Conservation (phyloP, 1,140 invertebrate genomes). For the Spodoptera litura region DNA sequence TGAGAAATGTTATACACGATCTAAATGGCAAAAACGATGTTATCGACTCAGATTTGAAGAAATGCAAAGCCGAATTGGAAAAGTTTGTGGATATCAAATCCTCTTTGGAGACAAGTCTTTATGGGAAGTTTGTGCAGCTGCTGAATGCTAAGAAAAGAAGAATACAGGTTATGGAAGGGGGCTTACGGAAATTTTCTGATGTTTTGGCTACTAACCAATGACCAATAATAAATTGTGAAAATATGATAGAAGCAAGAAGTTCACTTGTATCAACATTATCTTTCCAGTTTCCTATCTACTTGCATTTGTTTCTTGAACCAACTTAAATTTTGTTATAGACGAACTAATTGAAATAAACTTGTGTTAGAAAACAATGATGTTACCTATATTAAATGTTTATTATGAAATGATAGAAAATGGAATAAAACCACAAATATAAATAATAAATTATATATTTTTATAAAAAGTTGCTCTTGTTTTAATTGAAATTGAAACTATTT, state of each 20-base stretch:
- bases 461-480: conserved; percentile 43
- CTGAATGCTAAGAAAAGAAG: conserved; percentile 76
- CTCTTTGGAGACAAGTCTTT: conserved; percentile 67
- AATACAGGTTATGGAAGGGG: conserved; percentile 69
- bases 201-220: not conserved
- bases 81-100: conserved; percentile 67
- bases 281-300: not conserved
- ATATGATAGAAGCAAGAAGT: not conserved
- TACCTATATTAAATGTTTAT: not conserved
- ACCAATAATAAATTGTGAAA: not conserved
- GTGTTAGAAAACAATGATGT: not conserved
- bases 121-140: conserved; percentile 73
- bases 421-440: conserved; percentile 34
- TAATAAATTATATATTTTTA: conserved; percentile 51
- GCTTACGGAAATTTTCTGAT: conserved; percentile 56
- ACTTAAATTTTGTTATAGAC: too few species aligned
- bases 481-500: conserved; percentile 33
- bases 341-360: too few species aligned
- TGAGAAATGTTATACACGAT: conserved; percentile 54
- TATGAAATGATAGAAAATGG: not conserved
- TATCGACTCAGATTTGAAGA: conserved; percentile 60
- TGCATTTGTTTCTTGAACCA: not conserved
- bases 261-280: not conserved
- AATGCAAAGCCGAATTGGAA: conserved; percentile 66
- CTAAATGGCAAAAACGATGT: conserved; percentile 54